These are phyloP conservation scores for Channa striata DNA, from an alignment of 2,797 vertebrate genomes.

Conservation along the genomic window DNA sequence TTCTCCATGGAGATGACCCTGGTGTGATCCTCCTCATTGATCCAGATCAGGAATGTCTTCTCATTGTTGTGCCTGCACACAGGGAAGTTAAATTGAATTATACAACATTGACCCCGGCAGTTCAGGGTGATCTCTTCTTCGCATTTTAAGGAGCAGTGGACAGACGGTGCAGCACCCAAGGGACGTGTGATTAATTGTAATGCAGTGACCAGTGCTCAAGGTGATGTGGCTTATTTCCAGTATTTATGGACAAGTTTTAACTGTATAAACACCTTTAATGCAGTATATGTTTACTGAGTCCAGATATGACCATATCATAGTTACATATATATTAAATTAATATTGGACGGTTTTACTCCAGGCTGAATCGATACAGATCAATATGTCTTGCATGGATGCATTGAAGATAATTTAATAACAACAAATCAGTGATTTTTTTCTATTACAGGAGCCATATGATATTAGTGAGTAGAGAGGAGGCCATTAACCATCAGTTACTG, in stretches of 20 bases:
- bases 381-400: background rate
- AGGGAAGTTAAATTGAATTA: background rate
- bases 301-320: background rate
- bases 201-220: background rate
- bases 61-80: constrained; percentile 94
- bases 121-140: background rate
- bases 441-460: background rate
- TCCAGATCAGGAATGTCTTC: constrained; percentile 97
- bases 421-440: constrained; percentile 1
- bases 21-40: constrained; percentile 98
- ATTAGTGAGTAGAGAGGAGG: background rate
- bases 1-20: constrained; percentile 99
- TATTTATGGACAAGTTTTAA: background rate
- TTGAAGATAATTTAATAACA: constrained; percentile 1
- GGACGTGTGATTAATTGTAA: background rate
- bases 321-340: background rate
- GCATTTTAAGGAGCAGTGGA: constrained; percentile 3
- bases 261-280: background rate
- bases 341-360: background rate
- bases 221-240: background rate
- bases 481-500: background rate
- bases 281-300: background rate
- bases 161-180: background rate
- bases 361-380: constrained; percentile 3
- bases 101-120: background rate